Percentiles rank a stretch among this genome's conserved stretches.
These are phyloP conservation scores for Alauda arvensis DNA, from an alignment of 2,797 vertebrate genomes.

Conservation along the genomic window DNA sequence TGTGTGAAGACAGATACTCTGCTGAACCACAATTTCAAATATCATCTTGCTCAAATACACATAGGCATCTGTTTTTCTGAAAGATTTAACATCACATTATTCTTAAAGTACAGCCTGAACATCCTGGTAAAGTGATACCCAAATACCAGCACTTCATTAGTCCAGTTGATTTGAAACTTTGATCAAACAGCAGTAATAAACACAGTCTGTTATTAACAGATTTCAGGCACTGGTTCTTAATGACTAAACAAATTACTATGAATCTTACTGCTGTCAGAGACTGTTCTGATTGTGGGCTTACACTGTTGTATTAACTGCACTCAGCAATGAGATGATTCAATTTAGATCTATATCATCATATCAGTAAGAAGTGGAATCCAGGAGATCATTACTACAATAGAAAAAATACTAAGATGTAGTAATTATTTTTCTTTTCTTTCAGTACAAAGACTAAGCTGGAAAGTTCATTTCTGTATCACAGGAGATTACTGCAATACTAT, in stretches of 20 bases:
- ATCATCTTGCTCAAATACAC: neutral
- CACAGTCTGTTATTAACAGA: neutral
- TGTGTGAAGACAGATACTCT: neutral
- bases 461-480: conserved; percentile 30
- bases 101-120: neutral
- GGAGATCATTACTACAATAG: neutral
- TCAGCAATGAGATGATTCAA: conserved; percentile 8
- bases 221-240: conserved; percentile 5
- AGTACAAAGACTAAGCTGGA: conserved; percentile 5
- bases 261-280: neutral
- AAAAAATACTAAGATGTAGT: neutral
- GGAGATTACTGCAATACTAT: conserved; percentile 15
- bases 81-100: neutral
- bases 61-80: neutral
- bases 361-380: neutral
- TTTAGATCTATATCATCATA: neutral
- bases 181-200: neutral
- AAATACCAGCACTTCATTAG: neutral
- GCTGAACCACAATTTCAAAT: neutral
- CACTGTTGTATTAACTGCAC: neutral
- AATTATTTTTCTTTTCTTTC: conserved; percentile 27
- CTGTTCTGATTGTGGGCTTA: neutral
- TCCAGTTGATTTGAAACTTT: neutral
- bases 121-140: neutral
- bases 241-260: conserved; percentile 12